These are phyloP conservation scores for Platynereis dumerilii DNA, from an alignment of 2,888 invertebrate species.

Conservation along the genomic window DNA sequence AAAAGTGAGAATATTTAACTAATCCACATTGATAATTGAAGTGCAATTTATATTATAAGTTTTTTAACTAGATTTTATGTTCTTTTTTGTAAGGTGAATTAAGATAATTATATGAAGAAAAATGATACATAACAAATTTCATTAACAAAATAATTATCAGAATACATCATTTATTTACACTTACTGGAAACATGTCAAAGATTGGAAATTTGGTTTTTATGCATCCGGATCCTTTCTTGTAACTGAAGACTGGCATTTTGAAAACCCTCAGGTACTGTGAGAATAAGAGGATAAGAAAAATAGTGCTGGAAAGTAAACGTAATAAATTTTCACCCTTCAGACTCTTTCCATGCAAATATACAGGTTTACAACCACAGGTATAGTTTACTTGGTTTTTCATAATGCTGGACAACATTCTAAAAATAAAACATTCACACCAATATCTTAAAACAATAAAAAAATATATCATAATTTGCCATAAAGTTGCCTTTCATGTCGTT, in stretches of 20 bases:
- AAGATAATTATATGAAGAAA: too few species aligned
- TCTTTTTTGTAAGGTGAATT: too few species aligned
- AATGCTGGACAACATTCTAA: background rate
- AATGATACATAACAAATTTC: background rate
- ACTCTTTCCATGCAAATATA: too few species aligned
- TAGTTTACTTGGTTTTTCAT: background rate
- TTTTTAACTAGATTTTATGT: too few species aligned
- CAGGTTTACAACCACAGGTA: background rate
- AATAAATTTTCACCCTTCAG: background rate
- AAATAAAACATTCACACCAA: background rate
- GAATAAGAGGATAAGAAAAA: slow-evolving; percentile 76
- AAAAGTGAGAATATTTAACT: too few species aligned
- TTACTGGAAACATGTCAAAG: slow-evolving; percentile 36
- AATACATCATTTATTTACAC: slow-evolving; percentile 3
- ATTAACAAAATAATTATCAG: background rate
- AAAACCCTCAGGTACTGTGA: slow-evolving; percentile 68
- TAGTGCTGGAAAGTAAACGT: slow-evolving; percentile 68
- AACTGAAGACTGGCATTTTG: slow-evolving; percentile 13
- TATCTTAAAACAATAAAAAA: background rate
- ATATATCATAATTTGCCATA: too few species aligned
- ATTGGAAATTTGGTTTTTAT: background rate
- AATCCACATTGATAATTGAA: too few species aligned
- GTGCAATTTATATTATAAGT: too few species aligned
- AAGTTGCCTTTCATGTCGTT: too few species aligned
- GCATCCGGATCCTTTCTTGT: background rate